Conservation (phyloP, 2,888 invertebrate species). For the Acanthoscelides obtectus region DNA sequence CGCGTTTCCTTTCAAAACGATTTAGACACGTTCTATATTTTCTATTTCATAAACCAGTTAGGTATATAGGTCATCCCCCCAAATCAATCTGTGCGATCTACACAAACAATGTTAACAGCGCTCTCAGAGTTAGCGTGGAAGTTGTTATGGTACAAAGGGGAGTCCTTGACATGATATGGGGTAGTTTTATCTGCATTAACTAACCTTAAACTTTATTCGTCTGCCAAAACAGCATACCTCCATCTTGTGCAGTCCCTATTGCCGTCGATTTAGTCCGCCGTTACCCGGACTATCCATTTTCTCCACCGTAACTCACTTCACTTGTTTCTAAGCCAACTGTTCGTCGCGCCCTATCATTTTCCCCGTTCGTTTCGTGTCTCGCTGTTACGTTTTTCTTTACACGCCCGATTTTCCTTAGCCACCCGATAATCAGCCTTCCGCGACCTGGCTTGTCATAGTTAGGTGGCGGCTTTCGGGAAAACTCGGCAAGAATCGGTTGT, state of each 20-base stretch:
- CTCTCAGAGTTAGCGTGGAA: background rate
- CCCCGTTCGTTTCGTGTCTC: background rate
- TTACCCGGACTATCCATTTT: background rate
- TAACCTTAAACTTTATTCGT: background rate
- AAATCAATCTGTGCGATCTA: background rate
- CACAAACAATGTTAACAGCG: background rate
- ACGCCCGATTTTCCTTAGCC: background rate
- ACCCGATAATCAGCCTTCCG: background rate
- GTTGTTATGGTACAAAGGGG: background rate
- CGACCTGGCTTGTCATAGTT: background rate
- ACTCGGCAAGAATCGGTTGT: background rate
- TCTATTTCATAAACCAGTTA: background rate
- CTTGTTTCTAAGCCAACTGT: background rate
- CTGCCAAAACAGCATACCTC: background rate
- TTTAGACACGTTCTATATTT: background rate
- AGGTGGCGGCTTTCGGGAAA: background rate
- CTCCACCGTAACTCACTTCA: background rate
- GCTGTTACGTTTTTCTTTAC: background rate
- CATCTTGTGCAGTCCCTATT: background rate
- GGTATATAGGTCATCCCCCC: background rate
- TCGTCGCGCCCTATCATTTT: background rate
- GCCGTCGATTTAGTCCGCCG: background rate
- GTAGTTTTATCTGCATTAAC: background rate
- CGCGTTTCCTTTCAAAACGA: background rate
- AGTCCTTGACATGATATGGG: background rate